Evolutionary conservation across 1,140 invertebrate genomes (phyloP), one percentile per base, ranked within the genome.

Genomic region (Drosophila trapezifrons): DNA sequence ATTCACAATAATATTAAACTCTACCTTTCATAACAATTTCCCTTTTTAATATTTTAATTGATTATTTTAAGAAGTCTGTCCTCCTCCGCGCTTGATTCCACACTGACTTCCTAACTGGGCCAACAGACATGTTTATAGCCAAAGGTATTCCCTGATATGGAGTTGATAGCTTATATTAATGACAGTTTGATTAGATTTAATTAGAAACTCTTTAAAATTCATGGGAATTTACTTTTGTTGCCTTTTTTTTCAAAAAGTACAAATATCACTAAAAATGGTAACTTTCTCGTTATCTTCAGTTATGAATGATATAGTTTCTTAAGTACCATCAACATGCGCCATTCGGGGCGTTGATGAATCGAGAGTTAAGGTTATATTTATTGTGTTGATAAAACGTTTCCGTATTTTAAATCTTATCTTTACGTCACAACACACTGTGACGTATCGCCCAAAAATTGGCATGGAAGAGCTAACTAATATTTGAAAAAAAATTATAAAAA

Each of bases 101-200:
- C 17, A 71, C 67, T 71, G 43, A 49, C 13, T 57, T 43, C 0
- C n/a, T 12, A 47, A 49, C 18, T 18, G 4, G 52, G 22, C 10
- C 25, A 20, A 29, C 18, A 40, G 10, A 2, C 20, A 35, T 29
- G 32, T 32, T 54, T 58, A 72, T 45, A 60, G 29, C n/a, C 20
- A 15, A n/a, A 56, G 35, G 18, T 56, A 8, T 75, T 51, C 32
- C 17, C 52, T 56, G 51, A 75, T 65, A 52, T 17, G 27, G 25
- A 12, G 12, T 56, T 49, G 58, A 42, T 64, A 56, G 27, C 58
- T 27, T 38, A 43, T 76, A 57, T 46, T 65, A 52, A 75, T 75
- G 73, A 57, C 45, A 75, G 25, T 45, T 49, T 42, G 73, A 76
- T 76, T 66, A 76, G 72, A 76, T 57, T 74, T 75, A 60, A 55